These are phyloP conservation scores for Monomorium pharaonis DNA, from an alignment of 1,140 invertebrate species.

Conservation along the genomic window DNA sequence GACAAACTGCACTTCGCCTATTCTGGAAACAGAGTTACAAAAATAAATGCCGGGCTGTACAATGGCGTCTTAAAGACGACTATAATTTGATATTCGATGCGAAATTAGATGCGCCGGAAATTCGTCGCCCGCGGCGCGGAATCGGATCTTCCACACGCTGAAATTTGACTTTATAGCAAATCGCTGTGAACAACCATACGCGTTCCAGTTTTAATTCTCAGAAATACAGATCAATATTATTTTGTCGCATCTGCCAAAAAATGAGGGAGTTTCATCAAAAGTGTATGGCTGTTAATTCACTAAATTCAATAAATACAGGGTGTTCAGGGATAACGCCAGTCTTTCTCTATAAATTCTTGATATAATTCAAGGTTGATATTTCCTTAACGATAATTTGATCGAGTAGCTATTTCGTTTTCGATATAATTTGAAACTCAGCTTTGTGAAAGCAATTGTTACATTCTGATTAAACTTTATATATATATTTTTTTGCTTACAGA, in stretches of 20 bases:
- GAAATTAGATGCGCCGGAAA: constrained; percentile 62
- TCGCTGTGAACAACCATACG: background rate
- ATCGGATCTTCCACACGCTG: constrained; percentile 50
- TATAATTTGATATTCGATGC: constrained; percentile 68
- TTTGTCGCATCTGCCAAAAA: constrained; percentile 47
- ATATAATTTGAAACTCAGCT: background rate
- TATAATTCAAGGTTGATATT: background rate
- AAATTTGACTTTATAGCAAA: constrained; percentile 19
- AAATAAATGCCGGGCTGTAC: constrained; percentile 57
- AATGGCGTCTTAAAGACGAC: constrained; percentile 52
- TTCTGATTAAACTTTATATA: no score
- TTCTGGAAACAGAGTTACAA: constrained; percentile 54
- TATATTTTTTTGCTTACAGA: background rate
- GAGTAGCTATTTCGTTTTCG: background rate
- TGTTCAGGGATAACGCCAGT: background rate
- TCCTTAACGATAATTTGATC: background rate
- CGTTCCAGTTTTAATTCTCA: constrained; percentile 24
- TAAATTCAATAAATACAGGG: constrained; percentile 41
- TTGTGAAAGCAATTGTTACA: background rate
- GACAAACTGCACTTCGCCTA: background rate
- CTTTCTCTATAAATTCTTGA: background rate
- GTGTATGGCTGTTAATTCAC: background rate
- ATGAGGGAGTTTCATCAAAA: background rate
- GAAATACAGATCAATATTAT: constrained; percentile 51
- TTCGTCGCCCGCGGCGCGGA: constrained; percentile 50